Evolutionary conservation across 2,797 vertebrate species (phyloP).

Genomic region (Myotis pilosus): DNA sequence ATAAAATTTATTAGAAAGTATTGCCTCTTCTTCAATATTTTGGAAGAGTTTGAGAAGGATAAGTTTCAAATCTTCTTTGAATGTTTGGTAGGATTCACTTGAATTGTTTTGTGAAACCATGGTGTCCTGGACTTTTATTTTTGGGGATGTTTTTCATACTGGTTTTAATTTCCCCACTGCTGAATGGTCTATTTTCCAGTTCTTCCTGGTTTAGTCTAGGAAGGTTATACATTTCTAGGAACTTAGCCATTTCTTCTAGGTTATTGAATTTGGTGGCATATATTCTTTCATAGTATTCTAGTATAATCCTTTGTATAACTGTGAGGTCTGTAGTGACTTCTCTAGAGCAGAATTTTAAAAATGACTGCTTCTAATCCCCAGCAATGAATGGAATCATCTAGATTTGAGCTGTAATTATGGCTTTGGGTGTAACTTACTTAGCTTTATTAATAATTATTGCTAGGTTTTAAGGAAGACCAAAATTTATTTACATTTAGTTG

Average conservation of each 20-base stretch:
- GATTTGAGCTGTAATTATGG: not conserved
- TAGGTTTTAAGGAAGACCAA: constrained; percentile 35
- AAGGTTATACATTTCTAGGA: not conserved
- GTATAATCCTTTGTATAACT: not conserved
- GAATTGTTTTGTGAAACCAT: not conserved
- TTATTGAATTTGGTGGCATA: not conserved
- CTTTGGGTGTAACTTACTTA: not conserved
- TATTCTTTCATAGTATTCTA: not conserved
- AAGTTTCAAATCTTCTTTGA: not conserved
- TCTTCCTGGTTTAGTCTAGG: not conserved
- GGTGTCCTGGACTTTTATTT: not conserved
- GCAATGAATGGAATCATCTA: not conserved
- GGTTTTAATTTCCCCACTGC: not conserved
- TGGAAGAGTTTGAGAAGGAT: not conserved
- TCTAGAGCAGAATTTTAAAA: not conserved
- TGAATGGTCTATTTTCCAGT: not conserved
- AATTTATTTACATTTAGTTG: constrained; percentile 12
- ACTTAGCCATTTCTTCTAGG: not conserved
- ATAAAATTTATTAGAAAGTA: not conserved
- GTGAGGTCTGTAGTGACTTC: not conserved
- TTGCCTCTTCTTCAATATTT: not conserved
- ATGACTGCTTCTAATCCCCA: constrained; percentile 14
- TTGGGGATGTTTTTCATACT: not conserved
- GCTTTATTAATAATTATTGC: constrained; percentile 17
- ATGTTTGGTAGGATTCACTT: not conserved